phyloP scores from a whole-genome alignment of 2,888 invertebrate genomes.

The Agriopis aurantiaria region DNA sequence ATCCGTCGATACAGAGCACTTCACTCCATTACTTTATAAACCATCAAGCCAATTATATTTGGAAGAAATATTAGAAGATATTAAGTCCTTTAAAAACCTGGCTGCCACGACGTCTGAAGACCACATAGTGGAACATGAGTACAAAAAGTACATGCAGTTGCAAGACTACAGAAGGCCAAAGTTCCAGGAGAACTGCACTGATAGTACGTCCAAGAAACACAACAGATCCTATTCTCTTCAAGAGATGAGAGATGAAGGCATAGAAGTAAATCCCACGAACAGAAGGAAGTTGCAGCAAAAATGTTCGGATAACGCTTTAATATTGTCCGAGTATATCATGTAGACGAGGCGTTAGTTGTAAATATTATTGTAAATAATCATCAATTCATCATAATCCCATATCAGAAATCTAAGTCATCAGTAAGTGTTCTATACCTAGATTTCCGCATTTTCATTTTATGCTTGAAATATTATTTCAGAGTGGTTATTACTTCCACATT shows the following conservation, averaged over 20 bases:
- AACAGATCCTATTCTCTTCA: conserved; percentile 66
- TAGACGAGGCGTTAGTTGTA: conserved; percentile 56
- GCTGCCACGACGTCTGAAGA: conserved; percentile 34
- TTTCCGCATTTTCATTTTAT: too few species aligned
- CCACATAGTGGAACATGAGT: conserved; percentile 38
- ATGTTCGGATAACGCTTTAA: conserved; percentile 55
- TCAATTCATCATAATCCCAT: background rate
- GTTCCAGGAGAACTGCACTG: conserved; percentile 56
- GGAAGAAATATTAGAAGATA: conserved; percentile 68
- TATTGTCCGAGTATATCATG: conserved; percentile 74
- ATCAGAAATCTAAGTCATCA: background rate
- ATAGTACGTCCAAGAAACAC: conserved; percentile 58
- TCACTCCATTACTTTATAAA: conserved; percentile 51
- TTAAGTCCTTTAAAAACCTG: conserved; percentile 66
- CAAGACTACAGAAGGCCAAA: conserved; percentile 72
- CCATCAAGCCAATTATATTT: conserved; percentile 52
- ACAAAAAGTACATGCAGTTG: conserved; percentile 58
- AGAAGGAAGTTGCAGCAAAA: conserved; percentile 54
- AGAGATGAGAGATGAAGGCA: conserved; percentile 67
- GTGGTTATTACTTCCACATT: background rate
- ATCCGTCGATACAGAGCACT: conserved; percentile 61
- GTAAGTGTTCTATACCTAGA: background rate
- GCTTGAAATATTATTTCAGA: too few species aligned
- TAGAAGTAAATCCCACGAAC: conserved; percentile 54
- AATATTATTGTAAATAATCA: conserved; percentile 35